These are phyloP conservation scores for Ephialtes manifestator DNA, from an alignment of 2,888 invertebrate species.

Conservation along the genomic window DNA sequence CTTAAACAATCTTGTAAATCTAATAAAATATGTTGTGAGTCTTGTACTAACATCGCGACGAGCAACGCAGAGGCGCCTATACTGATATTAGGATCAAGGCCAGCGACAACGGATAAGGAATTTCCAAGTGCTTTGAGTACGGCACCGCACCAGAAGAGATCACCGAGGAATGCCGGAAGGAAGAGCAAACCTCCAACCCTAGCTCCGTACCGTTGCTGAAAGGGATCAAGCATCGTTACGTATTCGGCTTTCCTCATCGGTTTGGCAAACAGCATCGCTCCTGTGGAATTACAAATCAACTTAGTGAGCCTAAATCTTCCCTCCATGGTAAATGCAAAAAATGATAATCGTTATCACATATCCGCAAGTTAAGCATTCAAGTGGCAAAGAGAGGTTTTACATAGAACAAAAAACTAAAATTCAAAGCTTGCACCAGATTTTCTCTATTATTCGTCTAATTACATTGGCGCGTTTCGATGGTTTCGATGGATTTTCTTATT, in stretches of 20 bases:
- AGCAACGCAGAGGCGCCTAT: constrained; percentile 82
- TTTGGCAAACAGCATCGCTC: constrained; percentile 90
- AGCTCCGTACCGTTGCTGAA: constrained; percentile 90
- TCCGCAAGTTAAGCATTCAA: too few species aligned
- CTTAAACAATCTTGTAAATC: too few species aligned
- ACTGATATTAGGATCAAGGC: constrained; percentile 81
- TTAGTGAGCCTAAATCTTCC: not conserved
- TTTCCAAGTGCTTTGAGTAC: constrained; percentile 89
- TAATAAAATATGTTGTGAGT: not conserved
- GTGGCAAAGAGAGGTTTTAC: too few species aligned
- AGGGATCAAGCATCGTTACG: constrained; percentile 91
- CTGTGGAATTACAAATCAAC: constrained; percentile 81
- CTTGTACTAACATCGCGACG: constrained; percentile 79
- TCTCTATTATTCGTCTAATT: too few species aligned
- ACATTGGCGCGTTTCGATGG: too few species aligned
- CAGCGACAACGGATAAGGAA: constrained; percentile 82
- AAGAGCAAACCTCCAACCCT: constrained; percentile 90
- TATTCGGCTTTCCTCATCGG: constrained; percentile 90
- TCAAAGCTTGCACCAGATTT: too few species aligned
- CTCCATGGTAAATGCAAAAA: not conserved
- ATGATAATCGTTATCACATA: not conserved
- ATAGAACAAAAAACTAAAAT: too few species aligned
- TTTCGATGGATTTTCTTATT: too few species aligned
- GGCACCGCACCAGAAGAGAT: constrained; percentile 91
- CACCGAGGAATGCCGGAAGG: constrained; percentile 90